A percentile compares a stretch with the other conserved stretches of the same genome.
Conservation (phyloP, 2,888 invertebrate species). For the Penaeus monodon region DNA sequence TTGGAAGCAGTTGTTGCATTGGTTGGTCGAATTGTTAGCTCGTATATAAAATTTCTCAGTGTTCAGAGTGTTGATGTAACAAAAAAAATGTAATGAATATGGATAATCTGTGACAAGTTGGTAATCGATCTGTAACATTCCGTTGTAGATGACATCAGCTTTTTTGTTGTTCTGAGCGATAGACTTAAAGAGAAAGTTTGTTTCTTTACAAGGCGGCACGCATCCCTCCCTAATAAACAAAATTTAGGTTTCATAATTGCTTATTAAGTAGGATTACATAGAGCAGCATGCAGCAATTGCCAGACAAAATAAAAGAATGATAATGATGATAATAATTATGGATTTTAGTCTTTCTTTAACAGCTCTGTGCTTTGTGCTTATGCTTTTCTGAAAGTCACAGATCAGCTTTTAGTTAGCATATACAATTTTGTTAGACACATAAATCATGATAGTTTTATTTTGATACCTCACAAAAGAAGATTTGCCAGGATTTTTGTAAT, state of each 20-base stretch:
- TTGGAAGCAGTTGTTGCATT: constrained; percentile 13
- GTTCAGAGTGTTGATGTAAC: constrained; percentile 46
- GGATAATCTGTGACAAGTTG: constrained; percentile 40
- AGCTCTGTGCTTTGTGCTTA: constrained; percentile 32
- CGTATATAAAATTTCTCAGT: constrained; percentile 40
- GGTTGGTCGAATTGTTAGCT: constrained; percentile 40
- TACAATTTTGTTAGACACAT: constrained; percentile 46
- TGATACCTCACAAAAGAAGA: constrained; percentile 59
- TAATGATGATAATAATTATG: too few relatives aligned
- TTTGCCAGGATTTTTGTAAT: constrained; percentile 57
- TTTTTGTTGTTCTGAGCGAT: constrained; percentile 51
- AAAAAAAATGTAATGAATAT: constrained; percentile 33
- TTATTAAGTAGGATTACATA: constrained; percentile 39
- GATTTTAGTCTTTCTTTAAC: constrained; percentile 20
- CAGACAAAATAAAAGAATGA: constrained; percentile 10
- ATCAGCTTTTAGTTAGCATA: constrained; percentile 31
- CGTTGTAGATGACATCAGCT: constrained; percentile 50
- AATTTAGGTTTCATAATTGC: constrained; percentile 39
- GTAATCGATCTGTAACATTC: constrained; percentile 50
- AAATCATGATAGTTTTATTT: constrained; percentile 60
- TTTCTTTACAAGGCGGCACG: constrained; percentile 49
- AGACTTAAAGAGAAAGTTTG: constrained; percentile 41
- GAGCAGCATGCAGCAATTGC: constrained; percentile 48
- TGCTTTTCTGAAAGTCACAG: constrained; percentile 24
- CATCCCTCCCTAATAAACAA: constrained; percentile 49